These are phyloP conservation scores for Diaperis boleti DNA, from an alignment of 2,888 invertebrate species.

Conservation along the genomic window DNA sequence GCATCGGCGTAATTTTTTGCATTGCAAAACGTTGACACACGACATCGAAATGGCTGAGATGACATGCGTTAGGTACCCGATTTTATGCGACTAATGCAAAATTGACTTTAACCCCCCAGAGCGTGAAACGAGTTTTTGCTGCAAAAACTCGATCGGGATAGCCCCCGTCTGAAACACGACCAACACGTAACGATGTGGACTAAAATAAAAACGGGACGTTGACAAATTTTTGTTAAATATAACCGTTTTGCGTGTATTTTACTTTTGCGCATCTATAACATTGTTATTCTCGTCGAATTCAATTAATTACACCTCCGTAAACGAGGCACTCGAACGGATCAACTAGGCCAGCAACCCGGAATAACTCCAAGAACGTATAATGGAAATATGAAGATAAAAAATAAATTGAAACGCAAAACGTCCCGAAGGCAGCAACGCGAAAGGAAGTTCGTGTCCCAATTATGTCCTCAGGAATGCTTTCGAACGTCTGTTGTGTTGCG, in stretches of 20 bases:
- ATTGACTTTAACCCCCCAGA: no score
- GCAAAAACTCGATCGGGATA: no score
- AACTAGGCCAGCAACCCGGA: constrained; percentile 19
- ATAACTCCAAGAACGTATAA: constrained; percentile 13
- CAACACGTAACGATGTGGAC: no score
- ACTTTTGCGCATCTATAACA: not conserved
- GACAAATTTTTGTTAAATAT: not conserved
- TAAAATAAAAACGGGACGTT: constrained; percentile 1
- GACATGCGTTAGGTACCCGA: not conserved
- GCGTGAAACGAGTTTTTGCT: no score
- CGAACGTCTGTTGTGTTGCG: not conserved
- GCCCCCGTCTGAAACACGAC: no score
- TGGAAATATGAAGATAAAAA: constrained; percentile 7
- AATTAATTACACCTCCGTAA: constrained; percentile 23
- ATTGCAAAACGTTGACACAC: constrained; percentile 3
- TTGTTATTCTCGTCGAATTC: constrained; percentile 5
- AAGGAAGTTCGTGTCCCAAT: constrained; percentile 7
- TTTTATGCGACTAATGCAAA: not conserved
- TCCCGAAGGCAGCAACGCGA: constrained; percentile 8
- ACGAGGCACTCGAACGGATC: constrained; percentile 28
- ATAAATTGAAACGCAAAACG: constrained; percentile 3
- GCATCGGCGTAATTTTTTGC: constrained; percentile 3
- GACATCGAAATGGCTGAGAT: not conserved
- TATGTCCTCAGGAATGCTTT: not conserved
- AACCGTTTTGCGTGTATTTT: not conserved